Evolutionary conservation across 1,140 invertebrate genomes (phyloP).

Genomic region (Euura saliciscinereae): DNA sequence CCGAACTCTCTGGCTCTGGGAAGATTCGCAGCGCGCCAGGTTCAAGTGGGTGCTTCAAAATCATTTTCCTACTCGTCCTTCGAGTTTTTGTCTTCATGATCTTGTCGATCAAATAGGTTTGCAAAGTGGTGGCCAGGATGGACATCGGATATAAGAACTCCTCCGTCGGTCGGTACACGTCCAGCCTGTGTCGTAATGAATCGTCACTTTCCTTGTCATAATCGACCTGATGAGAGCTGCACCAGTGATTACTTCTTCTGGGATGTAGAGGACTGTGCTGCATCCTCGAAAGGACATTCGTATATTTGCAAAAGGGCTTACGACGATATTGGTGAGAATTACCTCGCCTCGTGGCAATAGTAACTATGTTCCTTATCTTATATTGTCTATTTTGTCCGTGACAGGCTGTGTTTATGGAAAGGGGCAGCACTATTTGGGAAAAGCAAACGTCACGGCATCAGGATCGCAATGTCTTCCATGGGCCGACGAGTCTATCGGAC

Average conservation of each 20-base stretch:
- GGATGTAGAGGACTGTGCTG: slow-evolving; percentile 59
- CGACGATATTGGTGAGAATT: slow-evolving; percentile 57
- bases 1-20: slow-evolving; percentile 62
- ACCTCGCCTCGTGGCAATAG: slow-evolving; percentile 14
- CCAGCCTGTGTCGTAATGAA: slow-evolving; percentile 55
- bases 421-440: slow-evolving; percentile 60
- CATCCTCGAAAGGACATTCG: slow-evolving; percentile 52
- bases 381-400: slow-evolving; percentile 9
- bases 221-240: slow-evolving; percentile 43
- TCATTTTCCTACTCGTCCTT: neutral
- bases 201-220: slow-evolving; percentile 55
- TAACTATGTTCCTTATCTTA: slow-evolving; percentile 14
- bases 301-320: slow-evolving; percentile 61
- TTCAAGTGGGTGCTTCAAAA: slow-evolving; percentile 43
- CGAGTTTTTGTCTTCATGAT: neutral
- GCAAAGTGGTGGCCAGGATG: slow-evolving; percentile 58
- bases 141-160: slow-evolving; percentile 38
- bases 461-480: slow-evolving; percentile 61
- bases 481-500: slow-evolving; percentile 49
- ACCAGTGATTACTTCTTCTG: slow-evolving; percentile 63
- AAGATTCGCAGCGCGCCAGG: slow-evolving; percentile 48
- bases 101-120: slow-evolving; percentile 32
- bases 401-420: slow-evolving; percentile 61
- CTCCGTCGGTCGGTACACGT: slow-evolving; percentile 36
- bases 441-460: slow-evolving; percentile 58